Base-by-base conservation (phyloP, 2,888 invertebrate species). In the Drosophila atripex region DNA sequence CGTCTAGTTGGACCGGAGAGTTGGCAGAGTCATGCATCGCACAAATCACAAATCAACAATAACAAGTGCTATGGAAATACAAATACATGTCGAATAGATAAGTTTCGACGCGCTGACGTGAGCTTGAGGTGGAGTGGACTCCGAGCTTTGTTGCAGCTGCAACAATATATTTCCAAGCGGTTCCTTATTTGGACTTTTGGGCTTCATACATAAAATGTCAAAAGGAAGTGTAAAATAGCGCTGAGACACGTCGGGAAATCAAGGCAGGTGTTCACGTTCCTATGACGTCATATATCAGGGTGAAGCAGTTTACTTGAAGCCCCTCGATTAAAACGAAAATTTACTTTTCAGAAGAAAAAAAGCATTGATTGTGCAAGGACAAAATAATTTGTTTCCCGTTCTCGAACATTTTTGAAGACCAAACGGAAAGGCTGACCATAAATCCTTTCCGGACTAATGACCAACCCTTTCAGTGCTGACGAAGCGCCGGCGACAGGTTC, bases 231-330 rank as follows among this genome's bases (percentile, higher is more conserved):
- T 49, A 32, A 41, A 30, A 23, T 38, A 11, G 39, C 60, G 51
- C 23, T 18, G 21, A 39, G 9, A 46, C 47, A 57, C 51, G 72
- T 64, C 23, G 39, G 64, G 35, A 65, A 75, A 76, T 78, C 86
- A 86, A 73, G 75, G 87, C 80, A 82, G 80, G 80, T 82, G 80
- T 65, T 60, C 71, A 35, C 38, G 28, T 30, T 61, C 52, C 58
- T 47, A 28, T 68, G 79, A 71, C 76, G 71, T 82, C 79, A 79
- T 8, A 7, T 32, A 7, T 4, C 39, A 41, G 39, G 21, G 39
- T 16, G 30, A 21, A 32, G 5, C 50, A 38, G 49, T 64, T 16
- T 49, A 32, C 18, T 49, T 46, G 30, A 39, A 30, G 8, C 16
- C 14, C 25, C 12, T 12, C 2, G 46, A 9, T 39, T 47, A 7